These are phyloP conservation scores for Lacerta bilineata DNA, from an alignment of 2,797 vertebrate genomes.

Conservation along the genomic window DNA sequence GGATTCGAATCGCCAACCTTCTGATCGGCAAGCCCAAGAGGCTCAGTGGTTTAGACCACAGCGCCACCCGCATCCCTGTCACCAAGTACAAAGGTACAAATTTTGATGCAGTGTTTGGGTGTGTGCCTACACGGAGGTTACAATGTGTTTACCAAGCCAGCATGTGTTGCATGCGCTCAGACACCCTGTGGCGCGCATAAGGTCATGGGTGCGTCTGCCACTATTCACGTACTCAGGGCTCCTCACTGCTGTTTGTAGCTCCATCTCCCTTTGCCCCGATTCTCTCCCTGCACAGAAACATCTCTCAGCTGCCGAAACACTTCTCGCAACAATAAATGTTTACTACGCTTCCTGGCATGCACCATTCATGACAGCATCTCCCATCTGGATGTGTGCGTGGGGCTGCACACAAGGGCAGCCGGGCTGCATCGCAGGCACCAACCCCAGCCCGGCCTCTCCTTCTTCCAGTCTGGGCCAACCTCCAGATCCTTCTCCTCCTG, in stretches of 20 bases:
- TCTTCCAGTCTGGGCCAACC: conserved; percentile 2
- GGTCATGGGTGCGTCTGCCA: background rate
- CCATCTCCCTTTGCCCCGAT: background rate
- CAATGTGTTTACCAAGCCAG: conserved; percentile 4
- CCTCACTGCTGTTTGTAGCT: background rate
- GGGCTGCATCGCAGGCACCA: background rate
- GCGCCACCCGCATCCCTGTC: no score
- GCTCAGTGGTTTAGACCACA: no score
- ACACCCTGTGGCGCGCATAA: background rate
- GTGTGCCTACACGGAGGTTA: no score
- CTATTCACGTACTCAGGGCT: background rate
- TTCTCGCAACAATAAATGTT: conserved; percentile 2
- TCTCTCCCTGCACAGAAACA: background rate
- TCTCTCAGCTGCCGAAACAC: conserved; percentile 4
- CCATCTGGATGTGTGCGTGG: conserved; percentile 8
- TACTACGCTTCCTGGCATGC: conserved; percentile 5
- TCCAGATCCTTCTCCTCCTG: conserved; percentile 17
- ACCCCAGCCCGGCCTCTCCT: background rate
- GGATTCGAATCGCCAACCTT: no score
- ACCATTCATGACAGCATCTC: background rate
- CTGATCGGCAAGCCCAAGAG: no score
- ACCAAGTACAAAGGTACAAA: background rate
- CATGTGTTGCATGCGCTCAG: background rate
- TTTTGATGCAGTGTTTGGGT: background rate
- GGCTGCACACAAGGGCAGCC: background rate